A percentile compares a stretch with the other conserved stretches of the same genome.
Evolutionary conservation across 1,140 invertebrate genomes (phyloP).

Genomic region (Drosophila ogumai): DNA sequence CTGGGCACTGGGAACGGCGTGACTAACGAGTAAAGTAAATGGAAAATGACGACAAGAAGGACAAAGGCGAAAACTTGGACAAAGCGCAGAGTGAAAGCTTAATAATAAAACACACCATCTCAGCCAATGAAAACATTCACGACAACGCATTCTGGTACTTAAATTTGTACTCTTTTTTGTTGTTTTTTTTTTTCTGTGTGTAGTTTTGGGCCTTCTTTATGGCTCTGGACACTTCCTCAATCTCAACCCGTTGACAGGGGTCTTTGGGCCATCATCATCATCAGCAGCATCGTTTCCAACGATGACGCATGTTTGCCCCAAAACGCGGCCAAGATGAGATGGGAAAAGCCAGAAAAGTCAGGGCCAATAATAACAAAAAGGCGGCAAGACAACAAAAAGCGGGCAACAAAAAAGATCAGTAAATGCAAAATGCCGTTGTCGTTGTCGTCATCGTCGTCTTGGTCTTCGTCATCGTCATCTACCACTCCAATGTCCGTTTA

Average conservation of each 20-base stretch:
- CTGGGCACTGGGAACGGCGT: constrained; percentile 1
- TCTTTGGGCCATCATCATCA: constrained; percentile 8
- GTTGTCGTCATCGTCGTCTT: background rate
- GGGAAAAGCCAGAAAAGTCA: constrained; percentile 12
- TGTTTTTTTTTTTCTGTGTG: constrained; percentile 14
- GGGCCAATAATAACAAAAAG: constrained; percentile 22
- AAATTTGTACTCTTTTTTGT: constrained; percentile 26
- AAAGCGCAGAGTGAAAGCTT: constrained; percentile 46
- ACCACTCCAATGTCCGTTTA: constrained; percentile 10
- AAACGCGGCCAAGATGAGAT: constrained; percentile 9
- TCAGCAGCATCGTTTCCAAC: background rate
- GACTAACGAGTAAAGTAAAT: constrained; percentile 19
- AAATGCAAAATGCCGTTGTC: constrained; percentile 34
- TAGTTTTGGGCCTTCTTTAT: constrained; percentile 12
- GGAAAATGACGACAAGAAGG: constrained; percentile 31
- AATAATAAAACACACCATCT: constrained; percentile 54
- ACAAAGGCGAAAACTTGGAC: constrained; percentile 11
- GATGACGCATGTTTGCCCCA: constrained; percentile 32
- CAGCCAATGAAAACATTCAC: constrained; percentile 13
- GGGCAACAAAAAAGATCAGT: constrained; percentile 36
- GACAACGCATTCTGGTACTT: constrained; percentile 49
- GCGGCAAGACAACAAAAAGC: constrained; percentile 14
- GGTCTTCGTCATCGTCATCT: background rate
- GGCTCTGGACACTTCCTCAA: constrained; percentile 6
- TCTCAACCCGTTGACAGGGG: constrained; percentile 34